These are phyloP conservation scores for Oscheius onirici DNA, from an alignment of 2,888 invertebrate species.

Conservation along the genomic window DNA sequence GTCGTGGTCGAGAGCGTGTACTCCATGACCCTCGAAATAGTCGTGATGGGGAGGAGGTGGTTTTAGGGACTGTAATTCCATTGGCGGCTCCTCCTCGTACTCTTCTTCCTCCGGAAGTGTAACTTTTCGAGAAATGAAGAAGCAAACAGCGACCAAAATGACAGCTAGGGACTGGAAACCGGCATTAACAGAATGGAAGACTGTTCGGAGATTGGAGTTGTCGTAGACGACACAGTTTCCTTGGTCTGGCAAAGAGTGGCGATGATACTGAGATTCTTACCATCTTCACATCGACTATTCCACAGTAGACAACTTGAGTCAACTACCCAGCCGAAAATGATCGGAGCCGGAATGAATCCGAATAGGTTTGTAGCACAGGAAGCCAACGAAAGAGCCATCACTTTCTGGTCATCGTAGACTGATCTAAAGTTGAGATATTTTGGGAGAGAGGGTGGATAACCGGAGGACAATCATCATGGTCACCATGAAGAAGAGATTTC, in stretches of 20 bases:
- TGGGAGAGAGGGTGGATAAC: slow-evolving; percentile 36
- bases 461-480: slow-evolving; percentile 66
- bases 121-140: slow-evolving; percentile 45
- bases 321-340: slow-evolving; percentile 60
- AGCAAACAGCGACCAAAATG: slow-evolving; percentile 50
- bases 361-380: slow-evolving; percentile 61
- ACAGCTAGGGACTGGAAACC: slow-evolving; percentile 52
- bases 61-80: slow-evolving; percentile 14
- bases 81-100: slow-evolving; percentile 33
- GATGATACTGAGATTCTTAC: no score
- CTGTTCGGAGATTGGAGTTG: slow-evolving; percentile 53
- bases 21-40: slow-evolving; percentile 9
- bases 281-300: slow-evolving; percentile 56
- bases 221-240: slow-evolving; percentile 66
- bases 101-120: slow-evolving; percentile 57
- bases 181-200: slow-evolving; percentile 58
- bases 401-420: slow-evolving; percentile 61
- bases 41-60: slow-evolving; percentile 18
- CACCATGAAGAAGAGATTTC: slow-evolving; percentile 65
- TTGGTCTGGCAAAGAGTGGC: slow-evolving; percentile 43
- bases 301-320: slow-evolving; percentile 58
- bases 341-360: slow-evolving; percentile 66
- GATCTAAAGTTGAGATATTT: slow-evolving; percentile 37
- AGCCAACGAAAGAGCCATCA: slow-evolving; percentile 61
- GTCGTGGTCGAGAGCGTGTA: background rate